These are phyloP conservation scores for Pipistrellus kuhlii DNA, from an alignment of 2,797 vertebrate genomes.

Conservation along the genomic window DNA sequence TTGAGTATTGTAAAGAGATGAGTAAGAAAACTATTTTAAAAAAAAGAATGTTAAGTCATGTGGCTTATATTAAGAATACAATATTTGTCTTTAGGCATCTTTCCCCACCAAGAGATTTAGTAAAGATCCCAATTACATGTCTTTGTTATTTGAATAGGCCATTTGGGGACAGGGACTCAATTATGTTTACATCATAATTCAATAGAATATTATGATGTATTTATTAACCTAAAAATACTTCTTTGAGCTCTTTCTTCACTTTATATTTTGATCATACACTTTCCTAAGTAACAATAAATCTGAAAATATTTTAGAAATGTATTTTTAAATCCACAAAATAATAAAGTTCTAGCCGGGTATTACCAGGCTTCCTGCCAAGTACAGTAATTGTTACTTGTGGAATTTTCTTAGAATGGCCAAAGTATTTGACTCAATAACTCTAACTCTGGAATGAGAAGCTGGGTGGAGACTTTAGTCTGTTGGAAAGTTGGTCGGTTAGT, in stretches of 20 bases:
- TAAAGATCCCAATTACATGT: constrained; percentile 67
- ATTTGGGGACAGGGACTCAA: constrained; percentile 47
- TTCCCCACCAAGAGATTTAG: constrained; percentile 46
- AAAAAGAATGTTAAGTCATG: constrained; percentile 41
- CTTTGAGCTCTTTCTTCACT: constrained; percentile 32
- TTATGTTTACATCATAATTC: constrained; percentile 49
- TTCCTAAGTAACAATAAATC: constrained; percentile 63
- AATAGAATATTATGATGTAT: constrained; percentile 11
- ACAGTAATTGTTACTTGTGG: constrained; percentile 80
- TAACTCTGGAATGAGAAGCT: constrained; percentile 67
- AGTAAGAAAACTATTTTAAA: constrained; percentile 57
- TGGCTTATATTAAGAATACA: constrained; percentile 70
- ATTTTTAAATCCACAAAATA: constrained; percentile 73
- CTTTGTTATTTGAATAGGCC: constrained; percentile 67
- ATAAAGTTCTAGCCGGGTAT: constrained; percentile 62
- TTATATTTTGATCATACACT: constrained; percentile 58
- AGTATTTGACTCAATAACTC: constrained; percentile 69
- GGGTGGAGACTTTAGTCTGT: constrained; percentile 69
- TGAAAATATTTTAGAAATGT: constrained; percentile 68
- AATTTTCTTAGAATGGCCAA: constrained; percentile 79
- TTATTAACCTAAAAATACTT: constrained; percentile 19
- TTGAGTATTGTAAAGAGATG: not conserved
- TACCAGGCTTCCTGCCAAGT: constrained; percentile 70
- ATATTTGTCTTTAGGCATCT: constrained; percentile 56
- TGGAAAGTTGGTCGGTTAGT: constrained; percentile 51